Conservation (phyloP, 2,797 vertebrate genomes). For the Alcedo quadribrachys region DNA sequence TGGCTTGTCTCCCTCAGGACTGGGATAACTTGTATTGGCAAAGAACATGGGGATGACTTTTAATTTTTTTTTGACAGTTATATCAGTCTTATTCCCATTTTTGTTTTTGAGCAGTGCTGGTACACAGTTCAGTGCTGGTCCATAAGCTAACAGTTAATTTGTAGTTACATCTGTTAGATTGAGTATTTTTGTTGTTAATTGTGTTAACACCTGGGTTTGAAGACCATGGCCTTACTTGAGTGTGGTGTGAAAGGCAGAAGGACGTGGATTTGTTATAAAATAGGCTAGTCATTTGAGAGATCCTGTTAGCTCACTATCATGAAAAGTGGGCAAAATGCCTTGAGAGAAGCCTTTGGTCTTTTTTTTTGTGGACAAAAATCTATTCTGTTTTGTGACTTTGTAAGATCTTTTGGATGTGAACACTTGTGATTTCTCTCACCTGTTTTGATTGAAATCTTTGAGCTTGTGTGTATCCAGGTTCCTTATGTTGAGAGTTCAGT, state of each 20-base stretch:
- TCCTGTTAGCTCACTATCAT: neutral
- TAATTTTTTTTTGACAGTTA: neutral
- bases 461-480: too few relatives aligned
- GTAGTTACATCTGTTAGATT: neutral
- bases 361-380: neutral
- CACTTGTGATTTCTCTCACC: neutral
- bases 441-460: too few relatives aligned
- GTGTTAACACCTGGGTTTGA: neutral
- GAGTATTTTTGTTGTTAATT: neutral
- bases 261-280: neutral
- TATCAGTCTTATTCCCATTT: neutral
- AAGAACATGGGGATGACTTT: neutral
- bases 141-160: neutral
- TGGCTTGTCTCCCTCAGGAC: neutral
- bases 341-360: neutral
- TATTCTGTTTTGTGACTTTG: neutral
- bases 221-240: neutral
- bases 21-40: neutral
- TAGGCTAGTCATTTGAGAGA: neutral
- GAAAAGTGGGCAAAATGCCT: neutral
- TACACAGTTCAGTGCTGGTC: neutral
- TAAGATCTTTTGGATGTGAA: neutral
- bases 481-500: too few relatives aligned
- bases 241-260: neutral
- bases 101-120: neutral